Base-by-base conservation (phyloP, 2,888 invertebrate genomes). In the Ophion obscuratus region DNA sequence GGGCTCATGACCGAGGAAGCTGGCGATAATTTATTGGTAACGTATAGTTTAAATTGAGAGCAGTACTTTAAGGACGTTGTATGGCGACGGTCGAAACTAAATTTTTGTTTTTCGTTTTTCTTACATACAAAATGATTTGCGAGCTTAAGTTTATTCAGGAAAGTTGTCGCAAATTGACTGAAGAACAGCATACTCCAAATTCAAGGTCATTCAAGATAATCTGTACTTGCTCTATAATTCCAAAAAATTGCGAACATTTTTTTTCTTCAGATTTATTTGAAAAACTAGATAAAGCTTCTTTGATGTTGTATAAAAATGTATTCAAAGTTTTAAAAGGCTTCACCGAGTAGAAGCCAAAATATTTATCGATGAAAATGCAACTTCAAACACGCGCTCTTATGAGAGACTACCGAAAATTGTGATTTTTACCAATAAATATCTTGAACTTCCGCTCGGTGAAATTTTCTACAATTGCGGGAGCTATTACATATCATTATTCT, bases 221-320 rank as follows among this genome's bases (percentile, higher is more conserved):
- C 31, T 61, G 73, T 73, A 61, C 44, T 75, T 62, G 75, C 47
- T 75, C 47, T 47, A 57, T 73, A 59, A 73, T 59, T 59, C 59
- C 59, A 40, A 40, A n/a, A 61, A 61, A 61, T 61, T 61, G 20
- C 61, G 17, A 40, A 71, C 24, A 11, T 57, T 57, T 57, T 57
- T 53, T 57, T 57, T 17, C 10, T 27, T 31, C 57, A 27, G 14
- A 73, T 53, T 73, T 73, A 14, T 73, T 73, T 59, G 57, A 59
- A 70, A 70, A 70, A 70, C 70, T 44, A 53, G 10, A 70, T n/a
- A 53, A 70, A 70, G 70, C 70, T 53, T 70, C 70, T 70, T 70
- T 24, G 24, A 70, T 53, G 70, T 70, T 70, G 53, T 47, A 44
- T 27, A 70, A 70, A 70, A 70, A 53, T 53, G 70, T 24, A 44